A percentile compares a stretch with the other conserved stretches of the same genome.
Evolutionary conservation across 2,888 invertebrate genomes (phyloP).

Genomic region (Dioctria rufipes): DNA sequence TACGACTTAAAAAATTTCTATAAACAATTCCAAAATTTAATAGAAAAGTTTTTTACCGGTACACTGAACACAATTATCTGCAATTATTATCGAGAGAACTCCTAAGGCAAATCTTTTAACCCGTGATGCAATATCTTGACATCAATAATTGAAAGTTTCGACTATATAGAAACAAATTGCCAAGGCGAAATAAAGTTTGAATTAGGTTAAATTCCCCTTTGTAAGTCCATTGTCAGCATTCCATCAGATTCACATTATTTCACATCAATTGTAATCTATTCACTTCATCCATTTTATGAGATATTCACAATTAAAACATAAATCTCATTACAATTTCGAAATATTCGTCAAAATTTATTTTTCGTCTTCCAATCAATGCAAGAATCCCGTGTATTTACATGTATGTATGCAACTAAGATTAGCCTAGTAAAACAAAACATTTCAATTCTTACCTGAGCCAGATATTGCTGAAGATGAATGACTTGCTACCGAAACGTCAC

Average conservation of each 20-base stretch:
- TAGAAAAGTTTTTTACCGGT: no score
- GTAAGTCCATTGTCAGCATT: slow-evolving; percentile 24
- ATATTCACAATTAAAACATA: slow-evolving; percentile 47
- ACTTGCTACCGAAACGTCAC: slow-evolving; percentile 79
- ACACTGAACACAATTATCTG: neutral
- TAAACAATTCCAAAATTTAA: no score
- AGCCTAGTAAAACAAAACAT: neutral
- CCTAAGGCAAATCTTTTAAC: slow-evolving; percentile 40
- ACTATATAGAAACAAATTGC: neutral
- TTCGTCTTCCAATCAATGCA: slow-evolving; percentile 60
- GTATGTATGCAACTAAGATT: neutral
- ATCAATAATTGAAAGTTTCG: slow-evolving; percentile 18
- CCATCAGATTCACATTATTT: slow-evolving; percentile 14
- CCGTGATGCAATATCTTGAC: slow-evolving; percentile 26
- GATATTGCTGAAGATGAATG: slow-evolving; percentile 72
- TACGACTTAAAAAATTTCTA: no score
- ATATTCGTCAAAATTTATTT: slow-evolving; percentile 8
- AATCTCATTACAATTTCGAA: slow-evolving; percentile 42
- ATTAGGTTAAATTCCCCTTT: slow-evolving; percentile 14
- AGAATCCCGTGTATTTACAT: slow-evolving; percentile 49
- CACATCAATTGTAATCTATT: slow-evolving; percentile 30
- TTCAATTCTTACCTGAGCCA: slow-evolving; percentile 68
- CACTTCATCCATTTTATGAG: neutral
- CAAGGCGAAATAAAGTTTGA: neutral
- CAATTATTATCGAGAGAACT: slow-evolving; percentile 34